Percentiles rank a stretch among this genome's conserved stretches.
These are phyloP conservation scores for Hemicordylus capensis DNA, from an alignment of 2,113 vertebrate species.

Conservation along the genomic window DNA sequence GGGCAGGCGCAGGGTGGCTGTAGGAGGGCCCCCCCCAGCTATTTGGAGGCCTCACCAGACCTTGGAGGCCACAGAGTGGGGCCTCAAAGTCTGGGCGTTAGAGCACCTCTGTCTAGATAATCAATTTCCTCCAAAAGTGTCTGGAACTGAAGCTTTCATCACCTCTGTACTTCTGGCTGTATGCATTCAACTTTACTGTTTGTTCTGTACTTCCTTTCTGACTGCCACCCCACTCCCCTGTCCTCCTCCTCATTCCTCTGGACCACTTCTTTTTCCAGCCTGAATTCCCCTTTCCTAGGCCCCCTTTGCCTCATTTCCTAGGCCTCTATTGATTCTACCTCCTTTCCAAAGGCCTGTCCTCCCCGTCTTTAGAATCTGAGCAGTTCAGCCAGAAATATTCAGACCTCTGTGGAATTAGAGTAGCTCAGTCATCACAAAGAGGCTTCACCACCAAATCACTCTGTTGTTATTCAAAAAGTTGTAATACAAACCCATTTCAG, in stretches of 20 bases:
- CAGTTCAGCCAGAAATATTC: background rate
- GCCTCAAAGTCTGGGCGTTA: too few relatives aligned
- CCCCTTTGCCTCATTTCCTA: background rate
- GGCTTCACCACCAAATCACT: background rate
- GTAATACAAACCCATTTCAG: background rate
- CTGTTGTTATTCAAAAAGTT: fast-evolving
- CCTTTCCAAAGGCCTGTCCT: background rate
- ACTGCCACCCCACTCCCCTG: background rate
- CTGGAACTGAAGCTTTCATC: background rate
- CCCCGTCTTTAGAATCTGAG: background rate
- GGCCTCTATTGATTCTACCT: background rate
- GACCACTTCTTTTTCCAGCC: background rate
- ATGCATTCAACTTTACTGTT: too few relatives aligned
- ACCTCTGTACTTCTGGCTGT: background rate
- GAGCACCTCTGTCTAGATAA: too few relatives aligned
- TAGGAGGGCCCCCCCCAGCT: too few relatives aligned
- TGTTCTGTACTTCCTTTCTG: background rate
- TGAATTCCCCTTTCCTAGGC: too few relatives aligned
- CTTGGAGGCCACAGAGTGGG: too few relatives aligned
- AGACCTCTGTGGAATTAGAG: background rate
- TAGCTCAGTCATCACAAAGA: background rate
- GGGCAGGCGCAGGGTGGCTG: too few relatives aligned
- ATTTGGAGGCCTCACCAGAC: too few relatives aligned
- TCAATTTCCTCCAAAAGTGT: too few relatives aligned
- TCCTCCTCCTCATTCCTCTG: background rate